Percentiles rank a stretch among this genome's conserved stretches.
These are phyloP conservation scores for Gandaritis pyraliata DNA, from an alignment of 2,888 invertebrate genomes.

Conservation along the genomic window DNA sequence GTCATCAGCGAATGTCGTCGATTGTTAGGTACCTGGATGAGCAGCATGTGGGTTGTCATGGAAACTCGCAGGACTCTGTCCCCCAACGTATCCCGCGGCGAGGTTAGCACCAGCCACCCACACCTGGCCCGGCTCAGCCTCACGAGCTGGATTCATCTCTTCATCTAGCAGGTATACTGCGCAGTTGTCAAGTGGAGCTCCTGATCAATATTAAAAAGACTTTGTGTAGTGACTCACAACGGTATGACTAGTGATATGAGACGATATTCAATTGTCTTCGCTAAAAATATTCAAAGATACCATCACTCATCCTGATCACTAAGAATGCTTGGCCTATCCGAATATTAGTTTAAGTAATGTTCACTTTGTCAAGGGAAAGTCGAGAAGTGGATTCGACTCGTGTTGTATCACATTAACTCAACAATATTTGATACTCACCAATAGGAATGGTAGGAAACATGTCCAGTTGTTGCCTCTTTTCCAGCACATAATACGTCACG, in stretches of 20 bases:
- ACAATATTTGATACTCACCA: constrained; percentile 78
- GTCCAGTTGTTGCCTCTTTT: constrained; percentile 84
- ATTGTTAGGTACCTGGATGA: constrained; percentile 60
- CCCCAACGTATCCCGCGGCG: constrained; percentile 92
- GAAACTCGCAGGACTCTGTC: constrained; percentile 89
- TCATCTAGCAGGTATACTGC: constrained; percentile 91
- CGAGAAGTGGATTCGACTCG: too few relatives aligned
- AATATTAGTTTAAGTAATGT: too few relatives aligned
- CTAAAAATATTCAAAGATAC: too few relatives aligned
- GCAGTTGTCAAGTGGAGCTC: constrained; percentile 91
- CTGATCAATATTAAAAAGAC: constrained; percentile 76
- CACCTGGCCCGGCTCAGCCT: constrained; percentile 91
- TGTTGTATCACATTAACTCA: too few relatives aligned
- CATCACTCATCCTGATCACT: too few relatives aligned
- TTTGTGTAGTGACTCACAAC: too few relatives aligned
- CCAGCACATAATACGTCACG: constrained; percentile 91
- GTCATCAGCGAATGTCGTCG: too few relatives aligned
- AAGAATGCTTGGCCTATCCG: too few relatives aligned
- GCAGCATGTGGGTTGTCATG: constrained; percentile 89
- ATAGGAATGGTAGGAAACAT: constrained; percentile 90
- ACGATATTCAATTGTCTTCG: too few relatives aligned
- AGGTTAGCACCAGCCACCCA: constrained; percentile 92
- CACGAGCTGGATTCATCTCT: constrained; percentile 88
- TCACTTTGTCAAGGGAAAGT: too few relatives aligned
- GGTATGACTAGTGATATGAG: too few relatives aligned